Base-by-base conservation (phyloP, 2,888 invertebrate genomes). In the Temnothorax ravouxi region DNA sequence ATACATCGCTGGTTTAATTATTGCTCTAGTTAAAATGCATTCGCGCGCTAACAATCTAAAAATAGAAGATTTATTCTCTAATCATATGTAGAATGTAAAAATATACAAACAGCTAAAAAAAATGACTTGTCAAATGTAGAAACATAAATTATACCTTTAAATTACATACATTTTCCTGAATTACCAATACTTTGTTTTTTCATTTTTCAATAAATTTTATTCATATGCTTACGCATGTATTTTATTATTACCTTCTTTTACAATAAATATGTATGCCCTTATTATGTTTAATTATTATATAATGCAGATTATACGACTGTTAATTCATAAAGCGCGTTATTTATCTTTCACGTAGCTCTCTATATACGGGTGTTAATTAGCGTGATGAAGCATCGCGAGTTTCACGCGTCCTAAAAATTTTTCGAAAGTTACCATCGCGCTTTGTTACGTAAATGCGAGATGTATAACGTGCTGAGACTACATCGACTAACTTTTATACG, bases 351-450 rank as follows among this genome's bases (percentile, higher is more conserved):
- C 15, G 15, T 74, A 75, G n/a, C n/a, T 67, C 41, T 29, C 18
- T 25, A n/a, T n/a, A n/a, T n/a, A 29, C 67, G n/a, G 52, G 11
- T 69, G n/a, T 67, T 77, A 77, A 77, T 77, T 77, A 77, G 41
- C 13, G 41, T 29, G 54, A 77, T 77, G 38, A 76, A 76, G 76
- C 38, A 52, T 66, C 38, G 38, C 13, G 41, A 25, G 50, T 67
- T 67, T 52, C 18, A 47, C 11, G n/a, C 38, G 41, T 25, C 41
- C 25, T 41, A 77, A 77, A 77, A 67, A 67, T 77, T 77, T 67
- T 34, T 54, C 54, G 25, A 54, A 77, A 67, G 54, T 77, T 76
- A 13, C 8, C 4, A 25, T 38, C 50, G 18, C 52, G 76, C 41
- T 76, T 76, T 38, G 44, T 64, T 66, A 76, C 67, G 52, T 76